Evolutionary conservation across 1,140 invertebrate species (phyloP).

Genomic region (Bombus soroeensis): DNA sequence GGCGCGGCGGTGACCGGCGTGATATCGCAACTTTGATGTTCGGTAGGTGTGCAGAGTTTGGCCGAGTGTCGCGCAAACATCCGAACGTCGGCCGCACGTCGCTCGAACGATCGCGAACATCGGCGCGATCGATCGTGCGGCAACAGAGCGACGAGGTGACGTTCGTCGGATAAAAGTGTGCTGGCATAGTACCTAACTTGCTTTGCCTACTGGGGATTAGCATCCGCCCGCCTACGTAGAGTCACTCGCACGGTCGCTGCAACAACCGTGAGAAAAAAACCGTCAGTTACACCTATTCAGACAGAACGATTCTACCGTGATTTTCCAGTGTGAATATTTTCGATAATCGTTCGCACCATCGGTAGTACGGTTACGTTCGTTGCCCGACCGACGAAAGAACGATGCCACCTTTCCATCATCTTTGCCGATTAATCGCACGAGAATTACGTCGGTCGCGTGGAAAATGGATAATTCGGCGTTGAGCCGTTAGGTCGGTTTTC

Average conservation of each 20-base stretch:
- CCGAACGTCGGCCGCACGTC: no score
- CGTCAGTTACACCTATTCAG: conserved; percentile 72
- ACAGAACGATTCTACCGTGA: conserved; percentile 68
- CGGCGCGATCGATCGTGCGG: not conserved
- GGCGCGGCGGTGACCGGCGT: no score
- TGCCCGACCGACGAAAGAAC: not conserved
- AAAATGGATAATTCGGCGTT: not conserved
- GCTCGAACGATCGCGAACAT: no score
- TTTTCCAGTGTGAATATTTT: conserved; percentile 74
- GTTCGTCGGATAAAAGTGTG: conserved; percentile 66
- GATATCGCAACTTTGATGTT: no score
- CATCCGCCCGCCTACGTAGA: conserved; percentile 82
- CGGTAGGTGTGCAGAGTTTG: no score
- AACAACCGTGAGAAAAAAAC: conserved; percentile 82
- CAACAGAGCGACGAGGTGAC: conserved; percentile 1
- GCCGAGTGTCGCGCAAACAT: not conserved
- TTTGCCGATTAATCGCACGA: not conserved
- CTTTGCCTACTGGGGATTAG: conserved; percentile 81
- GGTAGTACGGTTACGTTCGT: not conserved
- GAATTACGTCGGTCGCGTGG: no score
- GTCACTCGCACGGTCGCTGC: conserved; percentile 83
- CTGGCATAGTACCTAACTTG: conserved; percentile 78
- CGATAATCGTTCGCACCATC: conserved; percentile 42
- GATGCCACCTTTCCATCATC: not conserved
- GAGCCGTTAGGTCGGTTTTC: no score